phyloP scores from a whole-genome alignment of 2,888 invertebrate genomes.

The Poecilobothrus nobilitatus region DNA sequence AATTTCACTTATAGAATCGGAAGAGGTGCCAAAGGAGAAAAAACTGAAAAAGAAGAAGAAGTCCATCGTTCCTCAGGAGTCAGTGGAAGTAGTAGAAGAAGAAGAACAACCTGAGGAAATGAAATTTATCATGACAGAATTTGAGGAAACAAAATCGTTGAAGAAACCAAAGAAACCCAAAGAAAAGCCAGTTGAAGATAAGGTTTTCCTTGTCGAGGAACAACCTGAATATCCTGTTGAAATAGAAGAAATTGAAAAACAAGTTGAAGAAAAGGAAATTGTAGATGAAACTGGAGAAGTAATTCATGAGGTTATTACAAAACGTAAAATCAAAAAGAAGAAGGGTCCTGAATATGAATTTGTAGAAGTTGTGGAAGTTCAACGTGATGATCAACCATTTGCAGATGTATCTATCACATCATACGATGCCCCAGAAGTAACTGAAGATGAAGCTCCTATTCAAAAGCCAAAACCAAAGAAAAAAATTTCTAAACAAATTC shows the following conservation, averaged over 20 bases:
- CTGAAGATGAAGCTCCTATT: constrained; percentile 10
- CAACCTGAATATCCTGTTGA: constrained; percentile 27
- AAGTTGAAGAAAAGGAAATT: constrained; percentile 19
- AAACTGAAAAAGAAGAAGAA: constrained; percentile 21
- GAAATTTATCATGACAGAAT: constrained; percentile 14
- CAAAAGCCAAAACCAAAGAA: constrained; percentile 29
- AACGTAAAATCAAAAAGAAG: constrained; percentile 34
- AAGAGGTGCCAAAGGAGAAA: constrained; percentile 25
- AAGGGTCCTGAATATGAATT: constrained; percentile 33
- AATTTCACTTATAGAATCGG: constrained; percentile 15
- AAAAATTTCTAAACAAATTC: constrained; percentile 33
- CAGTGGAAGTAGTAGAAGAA: constrained; percentile 14
- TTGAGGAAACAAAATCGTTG: constrained; percentile 14
- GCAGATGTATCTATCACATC: constrained; percentile 38
- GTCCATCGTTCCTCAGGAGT: background rate
- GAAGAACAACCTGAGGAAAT: constrained; percentile 26
- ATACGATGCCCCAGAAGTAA: constrained; percentile 28
- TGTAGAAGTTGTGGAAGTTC: constrained; percentile 36
- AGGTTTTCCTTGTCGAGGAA: constrained; percentile 9
- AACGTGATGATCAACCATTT: constrained; percentile 33
- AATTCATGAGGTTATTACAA: constrained; percentile 25
- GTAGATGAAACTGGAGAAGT: constrained; percentile 24
- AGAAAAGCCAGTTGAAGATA: constrained; percentile 22
- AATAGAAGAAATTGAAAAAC: constrained; percentile 26
- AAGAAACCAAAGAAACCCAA: constrained; percentile 25